Evolutionary conservation across 2,113 vertebrate species (phyloP), one percentile per base, ranked within the genome.

Genomic region (Malurus elegans): DNA sequence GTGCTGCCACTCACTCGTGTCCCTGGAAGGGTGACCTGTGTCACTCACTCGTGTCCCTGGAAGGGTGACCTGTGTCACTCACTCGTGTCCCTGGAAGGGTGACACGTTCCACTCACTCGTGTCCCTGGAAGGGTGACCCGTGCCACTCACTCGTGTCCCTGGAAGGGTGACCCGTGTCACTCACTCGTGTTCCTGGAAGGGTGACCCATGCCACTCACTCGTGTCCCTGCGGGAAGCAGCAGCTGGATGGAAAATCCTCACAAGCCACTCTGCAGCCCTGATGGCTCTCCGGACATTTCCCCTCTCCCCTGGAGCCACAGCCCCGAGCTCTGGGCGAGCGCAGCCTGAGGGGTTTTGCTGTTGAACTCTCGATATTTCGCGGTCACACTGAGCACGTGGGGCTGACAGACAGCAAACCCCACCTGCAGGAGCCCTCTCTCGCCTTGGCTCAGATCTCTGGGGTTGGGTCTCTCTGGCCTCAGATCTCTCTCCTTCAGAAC

Each of bases 371-470:
- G 47, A 20, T 57, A 32, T 47, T 70, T 70, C 17, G 0, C 50
- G 7, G 18, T 65, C 15, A 8, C 15, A 34, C 69, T 6, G 14
- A 51, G 69, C 34, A 21, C 0, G 0, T 45, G 32, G 26, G 50
- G 88, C 14, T 3, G 3, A 18, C 4, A 3, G 9, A 9, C 16
- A 10, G 10, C 69, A 26, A 47, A 53, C 6, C 42, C 57, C 58
- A 54, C 14, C n/a, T 8, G 44, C 5, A 23, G 56, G 57, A 72
- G 36, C 5, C 50, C 29, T 18, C 19, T 3, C 25, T 7, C 1
- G 1, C 36, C 74, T 51, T 29, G 10, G 44, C 28, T 21, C 73
- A 48, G 60, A 31, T 26, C 62, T 48, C 50, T 51, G 8, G 25
- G 50, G 25, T 42, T 17, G 8, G 16, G 6, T 31, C 57, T 20